A percentile compares a stretch with the other conserved stretches of the same genome.
Evolutionary conservation across 2,888 invertebrate genomes (phyloP).

Genomic region (Hymenopus coronatus): DNA sequence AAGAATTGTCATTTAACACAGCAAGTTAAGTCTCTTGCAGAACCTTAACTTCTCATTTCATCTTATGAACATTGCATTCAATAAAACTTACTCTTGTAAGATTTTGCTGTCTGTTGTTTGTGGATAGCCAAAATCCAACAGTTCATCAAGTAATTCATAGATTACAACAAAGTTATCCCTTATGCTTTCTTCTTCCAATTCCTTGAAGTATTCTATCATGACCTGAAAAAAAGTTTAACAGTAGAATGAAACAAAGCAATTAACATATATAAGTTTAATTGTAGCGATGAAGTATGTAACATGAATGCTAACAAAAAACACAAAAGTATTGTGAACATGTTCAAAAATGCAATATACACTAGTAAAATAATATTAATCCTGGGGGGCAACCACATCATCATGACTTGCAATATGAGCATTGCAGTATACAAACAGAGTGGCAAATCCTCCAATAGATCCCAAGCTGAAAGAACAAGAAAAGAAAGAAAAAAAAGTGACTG

Average conservation of each 20-base stretch:
- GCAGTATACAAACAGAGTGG: too few relatives aligned
- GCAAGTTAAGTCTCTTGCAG: too few relatives aligned
- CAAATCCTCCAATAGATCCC: too few relatives aligned
- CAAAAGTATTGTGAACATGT: background rate
- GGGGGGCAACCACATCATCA: too few relatives aligned
- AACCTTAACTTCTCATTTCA: too few relatives aligned
- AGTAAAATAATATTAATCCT: too few relatives aligned
- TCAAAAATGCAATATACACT: too few relatives aligned
- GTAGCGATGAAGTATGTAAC: background rate
- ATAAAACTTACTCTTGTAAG: conserved; percentile 70
- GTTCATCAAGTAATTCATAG: conserved; percentile 93
- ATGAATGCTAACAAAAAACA: background rate
- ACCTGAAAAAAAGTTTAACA: conserved; percentile 44
- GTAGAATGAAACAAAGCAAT: background rate
- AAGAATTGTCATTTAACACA: too few relatives aligned
- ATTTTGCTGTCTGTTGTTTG: conserved; percentile 99
- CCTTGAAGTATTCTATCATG: conserved; percentile 97
- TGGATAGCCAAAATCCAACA: conserved; percentile 97
- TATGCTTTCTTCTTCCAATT: conserved; percentile 96
- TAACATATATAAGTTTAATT: background rate
- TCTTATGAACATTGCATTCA: background rate
- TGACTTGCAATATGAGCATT: too few relatives aligned
- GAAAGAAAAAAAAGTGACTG: too few relatives aligned
- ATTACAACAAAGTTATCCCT: conserved; percentile 98
- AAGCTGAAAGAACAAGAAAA: too few relatives aligned